These are phyloP conservation scores for Cheumatopsyche charites DNA, from an alignment of 1,140 invertebrate species.

Conservation along the genomic window DNA sequence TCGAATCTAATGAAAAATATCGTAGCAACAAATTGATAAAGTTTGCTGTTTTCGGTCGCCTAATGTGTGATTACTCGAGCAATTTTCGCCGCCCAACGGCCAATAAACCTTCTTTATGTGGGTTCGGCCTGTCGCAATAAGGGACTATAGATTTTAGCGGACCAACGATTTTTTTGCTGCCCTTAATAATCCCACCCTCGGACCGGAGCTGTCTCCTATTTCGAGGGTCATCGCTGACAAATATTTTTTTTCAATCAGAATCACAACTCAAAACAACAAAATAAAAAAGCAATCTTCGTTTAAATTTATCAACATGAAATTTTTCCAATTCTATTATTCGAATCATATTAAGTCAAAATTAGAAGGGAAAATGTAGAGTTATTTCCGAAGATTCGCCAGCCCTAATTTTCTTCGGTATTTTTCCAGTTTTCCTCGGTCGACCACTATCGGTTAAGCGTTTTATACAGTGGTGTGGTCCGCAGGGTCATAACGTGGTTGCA, in stretches of 20 bases:
- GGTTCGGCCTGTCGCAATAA: slow-evolving; percentile 22
- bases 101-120: slow-evolving; percentile 37
- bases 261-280: not conserved
- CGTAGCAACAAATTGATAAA: slow-evolving; percentile 35
- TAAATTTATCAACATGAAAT: too few species aligned
- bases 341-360: too few species aligned
- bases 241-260: slow-evolving; percentile 23
- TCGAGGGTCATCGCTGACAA: not conserved
- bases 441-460: too few species aligned
- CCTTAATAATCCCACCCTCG: not conserved
- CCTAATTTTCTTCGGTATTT: not conserved
- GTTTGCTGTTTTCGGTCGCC: slow-evolving; percentile 34
- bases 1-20: slow-evolving; percentile 30
- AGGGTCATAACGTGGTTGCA: too few species aligned
- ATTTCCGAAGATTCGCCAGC: too few species aligned
- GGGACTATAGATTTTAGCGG: slow-evolving; percentile 33
- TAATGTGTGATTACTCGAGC: slow-evolving; percentile 36
- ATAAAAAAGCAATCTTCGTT: too few species aligned
- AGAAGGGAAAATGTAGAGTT: too few species aligned
- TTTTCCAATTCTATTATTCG: too few species aligned
- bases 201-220: too few species aligned
- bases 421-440: not conserved
- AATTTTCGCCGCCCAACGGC: slow-evolving; percentile 33
- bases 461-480: too few species aligned
- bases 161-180: slow-evolving; percentile 19